Evolutionary conservation across 2,888 invertebrate genomes (phyloP).

Genomic region (Epinotia brunnichana): DNA sequence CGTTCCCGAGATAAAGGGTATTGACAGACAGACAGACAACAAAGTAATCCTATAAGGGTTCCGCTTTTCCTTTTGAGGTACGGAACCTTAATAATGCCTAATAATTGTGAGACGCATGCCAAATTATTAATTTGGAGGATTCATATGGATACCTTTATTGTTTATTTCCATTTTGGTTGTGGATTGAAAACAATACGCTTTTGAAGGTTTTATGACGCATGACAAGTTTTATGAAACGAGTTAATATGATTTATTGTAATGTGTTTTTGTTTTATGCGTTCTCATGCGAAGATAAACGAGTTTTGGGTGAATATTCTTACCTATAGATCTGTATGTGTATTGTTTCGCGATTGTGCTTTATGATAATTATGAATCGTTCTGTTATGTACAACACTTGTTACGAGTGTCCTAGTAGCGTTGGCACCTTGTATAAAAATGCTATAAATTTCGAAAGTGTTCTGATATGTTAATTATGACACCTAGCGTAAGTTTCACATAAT

Average conservation of each 20-base stretch:
- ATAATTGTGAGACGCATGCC: slow-evolving; percentile 33
- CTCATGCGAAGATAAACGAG: background rate
- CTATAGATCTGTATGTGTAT: background rate
- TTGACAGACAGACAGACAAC: too few species aligned
- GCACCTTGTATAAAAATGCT: background rate
- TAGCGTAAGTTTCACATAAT: slow-evolving; percentile 5
- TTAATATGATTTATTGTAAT: background rate
- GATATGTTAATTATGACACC: background rate
- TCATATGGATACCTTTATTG: slow-evolving; percentile 4
- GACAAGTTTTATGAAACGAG: background rate
- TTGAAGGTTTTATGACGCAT: slow-evolving; percentile 16
- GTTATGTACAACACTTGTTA: too few species aligned
- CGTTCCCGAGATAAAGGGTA: too few species aligned
- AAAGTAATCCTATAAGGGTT: too few species aligned
- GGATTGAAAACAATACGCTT: slow-evolving; percentile 15
- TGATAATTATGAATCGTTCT: too few species aligned
- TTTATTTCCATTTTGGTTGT: slow-evolving; percentile 15
- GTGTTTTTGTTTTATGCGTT: background rate
- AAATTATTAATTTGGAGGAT: slow-evolving; percentile 33
- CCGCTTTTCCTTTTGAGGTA: too few species aligned
- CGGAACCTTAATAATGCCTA: too few species aligned
- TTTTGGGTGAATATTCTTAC: slow-evolving; percentile 2
- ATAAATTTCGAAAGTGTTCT: background rate
- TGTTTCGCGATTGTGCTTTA: background rate
- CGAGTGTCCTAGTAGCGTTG: too few species aligned